These are phyloP conservation scores for Clostera curtula DNA, from an alignment of 2,888 invertebrate species.

Conservation along the genomic window DNA sequence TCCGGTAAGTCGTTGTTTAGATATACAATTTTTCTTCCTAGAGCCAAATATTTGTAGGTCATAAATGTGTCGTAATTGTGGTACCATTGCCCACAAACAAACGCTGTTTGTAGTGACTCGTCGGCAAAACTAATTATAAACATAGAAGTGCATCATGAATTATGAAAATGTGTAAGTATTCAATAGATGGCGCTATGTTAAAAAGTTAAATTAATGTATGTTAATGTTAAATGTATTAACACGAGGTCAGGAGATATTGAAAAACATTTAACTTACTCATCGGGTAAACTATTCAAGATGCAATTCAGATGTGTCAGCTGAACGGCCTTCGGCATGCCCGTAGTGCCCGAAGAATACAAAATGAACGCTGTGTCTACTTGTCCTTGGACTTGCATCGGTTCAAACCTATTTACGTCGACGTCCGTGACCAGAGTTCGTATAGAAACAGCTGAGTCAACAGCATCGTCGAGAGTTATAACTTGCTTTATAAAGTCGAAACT, in stretches of 20 bases:
- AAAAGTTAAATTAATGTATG: no score
- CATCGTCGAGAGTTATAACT: slow-evolving; percentile 37
- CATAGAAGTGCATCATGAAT: slow-evolving; percentile 1
- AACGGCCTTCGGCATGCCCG: slow-evolving; percentile 80
- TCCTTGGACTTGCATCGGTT: slow-evolving; percentile 62
- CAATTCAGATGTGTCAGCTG: slow-evolving; percentile 76
- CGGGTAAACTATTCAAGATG: slow-evolving; percentile 42
- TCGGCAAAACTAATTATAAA: slow-evolving; percentile 37
- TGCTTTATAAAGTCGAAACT: slow-evolving; percentile 36
- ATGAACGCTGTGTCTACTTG: slow-evolving; percentile 49
- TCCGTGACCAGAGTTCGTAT: slow-evolving; percentile 30
- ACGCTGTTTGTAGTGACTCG: slow-evolving; percentile 33
- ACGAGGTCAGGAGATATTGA: no score
- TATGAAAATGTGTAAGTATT: not conserved
- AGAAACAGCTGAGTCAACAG: slow-evolving; percentile 21
- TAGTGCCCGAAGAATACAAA: slow-evolving; percentile 82
- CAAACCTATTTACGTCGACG: slow-evolving; percentile 37
- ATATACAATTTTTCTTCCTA: slow-evolving; percentile 45
- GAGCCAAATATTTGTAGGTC: slow-evolving; percentile 42
- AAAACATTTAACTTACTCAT: slow-evolving; percentile 45
- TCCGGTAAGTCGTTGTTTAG: slow-evolving; percentile 21
- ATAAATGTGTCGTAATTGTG: slow-evolving; percentile 53
- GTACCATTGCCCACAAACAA: slow-evolving; percentile 48
- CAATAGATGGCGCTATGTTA: not conserved
- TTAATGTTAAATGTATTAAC: no score